Conservation (phyloP, 1,140 invertebrate genomes). For the Lethocerus indicus region DNA sequence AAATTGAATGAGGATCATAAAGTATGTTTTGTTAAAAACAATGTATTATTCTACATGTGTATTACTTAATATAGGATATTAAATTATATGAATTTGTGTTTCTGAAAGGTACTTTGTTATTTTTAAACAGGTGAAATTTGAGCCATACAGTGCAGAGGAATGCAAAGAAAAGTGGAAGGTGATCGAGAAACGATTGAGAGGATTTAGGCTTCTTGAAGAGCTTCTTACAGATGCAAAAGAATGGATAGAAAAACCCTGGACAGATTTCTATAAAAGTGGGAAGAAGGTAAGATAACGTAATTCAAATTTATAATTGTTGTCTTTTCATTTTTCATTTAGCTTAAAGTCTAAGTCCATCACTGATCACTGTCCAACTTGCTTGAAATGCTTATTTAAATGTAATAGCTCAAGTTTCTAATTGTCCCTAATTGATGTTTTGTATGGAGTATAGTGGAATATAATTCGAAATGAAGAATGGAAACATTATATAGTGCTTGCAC, state of each 20-base stretch:
- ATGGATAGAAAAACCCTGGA: constrained; percentile 26
- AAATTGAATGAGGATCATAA: background rate
- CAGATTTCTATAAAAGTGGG: constrained; percentile 21
- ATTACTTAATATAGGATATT: background rate
- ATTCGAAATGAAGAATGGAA: no score
- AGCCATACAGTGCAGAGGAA: constrained; percentile 15
- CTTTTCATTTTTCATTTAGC: background rate
- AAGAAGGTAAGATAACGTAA: constrained; percentile 14
- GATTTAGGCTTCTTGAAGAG: constrained; percentile 24
- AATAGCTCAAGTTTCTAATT: no score
- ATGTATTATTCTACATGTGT: background rate
- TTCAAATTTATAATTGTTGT: background rate
- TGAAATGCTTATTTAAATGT: no score
- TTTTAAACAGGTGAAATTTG: constrained; percentile 13
- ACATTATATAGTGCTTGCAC: no score
- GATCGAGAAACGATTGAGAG: constrained; percentile 22
- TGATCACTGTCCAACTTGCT: no score
- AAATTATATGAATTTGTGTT: background rate
- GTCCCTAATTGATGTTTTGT: no score
- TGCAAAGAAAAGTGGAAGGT: constrained; percentile 24
- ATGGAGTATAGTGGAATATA: no score
- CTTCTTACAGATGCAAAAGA: constrained; percentile 24
- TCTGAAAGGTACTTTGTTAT: background rate
- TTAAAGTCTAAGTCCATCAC: no score
- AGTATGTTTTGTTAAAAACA: background rate